Evolutionary conservation across 30 jellyfish, hydroid and myxozoan species (phyloP), one percentile per base, ranked within the genome.

Genomic region (Cassiopea xamachana): DNA sequence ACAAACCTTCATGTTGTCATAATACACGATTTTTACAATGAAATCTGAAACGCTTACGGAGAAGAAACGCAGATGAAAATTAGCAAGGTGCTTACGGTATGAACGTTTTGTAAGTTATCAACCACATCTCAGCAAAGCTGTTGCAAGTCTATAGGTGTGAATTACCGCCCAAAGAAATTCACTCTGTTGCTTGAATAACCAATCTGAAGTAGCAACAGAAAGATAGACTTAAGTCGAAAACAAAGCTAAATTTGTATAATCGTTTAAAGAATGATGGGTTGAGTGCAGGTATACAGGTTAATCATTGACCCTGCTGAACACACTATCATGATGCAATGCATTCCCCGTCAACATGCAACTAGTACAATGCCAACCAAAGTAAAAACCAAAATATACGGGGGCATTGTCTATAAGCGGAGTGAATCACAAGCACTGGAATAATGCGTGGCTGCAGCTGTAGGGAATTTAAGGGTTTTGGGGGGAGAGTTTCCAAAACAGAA

Each of bases 231-330:
- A 55, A 55, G 64, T 55, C 12, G 64, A 10, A 55, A 55, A 55
- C 12, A 55, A 64, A 4, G 15, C 15, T 64, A 4, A 64, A 64
- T 7, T 64, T 64, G 43, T 14, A 5, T 7, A 13, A 64, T 17
- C 27, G 74, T 17, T 64, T 64, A 16, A 64, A 2, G 2, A 2
- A 64, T 64, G 43, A 64, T 17, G 68, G 93, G 82, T 27, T 73
- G 87, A 75, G 73, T 60, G 82, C 82, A 80, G 87, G 60, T 1
- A 60, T 82, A 88, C 95, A 88, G 95, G 95, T 88, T 77, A 70
- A 69, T 82, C 95, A 88, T 9, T 88, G 95, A 88, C 90, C 90
- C 95, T 75, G 60, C 86, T 60, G 75, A 79, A 55, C 90, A 48
- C 85, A 79, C 60, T 78, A 83, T 88, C 75, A 2, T 69, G 17